Evolutionary conservation across 2,888 invertebrate genomes (phyloP), one percentile per base, ranked within the genome.

Genomic region (Melanostoma mellinum): DNA sequence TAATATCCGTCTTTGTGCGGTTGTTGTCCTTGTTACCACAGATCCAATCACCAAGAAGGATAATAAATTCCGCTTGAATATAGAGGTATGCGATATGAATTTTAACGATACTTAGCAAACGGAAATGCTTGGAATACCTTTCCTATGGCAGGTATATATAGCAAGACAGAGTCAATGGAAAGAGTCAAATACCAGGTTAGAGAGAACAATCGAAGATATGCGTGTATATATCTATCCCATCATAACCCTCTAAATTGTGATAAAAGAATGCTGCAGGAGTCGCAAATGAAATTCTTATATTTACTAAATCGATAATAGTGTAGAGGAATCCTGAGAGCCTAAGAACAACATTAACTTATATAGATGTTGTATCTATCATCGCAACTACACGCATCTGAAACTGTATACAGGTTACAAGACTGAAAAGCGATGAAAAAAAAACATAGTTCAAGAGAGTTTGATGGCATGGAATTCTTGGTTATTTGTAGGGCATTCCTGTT

Each of bases 41-140:
- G 32, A 48, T 53, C 40, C 71, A 77, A 67, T 71, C 79, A 65
- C 40, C 63, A 78, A 67, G 84, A 71, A 69, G 55, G 77, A 84
- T 71, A 69, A 78, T 67, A 84, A 84, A 84, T 84, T 84, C 84
- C 79, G 60, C 40, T 71, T 53, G 60, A 78, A 53, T 69, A 84
- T 74, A 78, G 69, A 79, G 60, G 55, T 79, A 79, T 78, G 78
- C 84, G 84, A 65, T 84, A 84, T 84, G 84, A 78, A 84, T 74
- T 74, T 84, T 56, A 71, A 78, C 58, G 46, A 50, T 65, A 78
- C 40, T 60, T 50, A 72, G 68, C 69, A 58, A 78, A 48, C 38
- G 74, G 74, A 74, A 78, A 84, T 84, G 53, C 53, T 56, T 65
- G 50, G 36, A 69, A 78, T 84, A 60, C 52, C 74, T 61, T n/a